Percentiles rank a stretch among this genome's conserved stretches.
phyloP scores from a whole-genome alignment of 2,888 invertebrate species.

The Callyntrura sp. region DNA sequence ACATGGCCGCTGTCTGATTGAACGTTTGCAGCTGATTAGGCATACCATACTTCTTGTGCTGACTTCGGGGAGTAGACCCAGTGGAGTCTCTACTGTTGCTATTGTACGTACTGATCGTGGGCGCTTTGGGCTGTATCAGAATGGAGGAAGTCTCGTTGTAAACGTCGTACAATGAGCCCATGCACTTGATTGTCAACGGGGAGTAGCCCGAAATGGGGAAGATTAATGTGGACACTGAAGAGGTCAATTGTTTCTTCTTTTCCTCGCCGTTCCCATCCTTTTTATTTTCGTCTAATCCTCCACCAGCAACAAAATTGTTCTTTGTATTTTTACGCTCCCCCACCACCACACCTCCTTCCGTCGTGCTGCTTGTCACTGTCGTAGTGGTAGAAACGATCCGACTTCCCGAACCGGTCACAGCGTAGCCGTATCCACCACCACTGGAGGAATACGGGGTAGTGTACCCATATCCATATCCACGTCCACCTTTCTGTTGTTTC shows the following conservation, averaged over 20 bases:
- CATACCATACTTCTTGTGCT: slow-evolving; percentile 58
- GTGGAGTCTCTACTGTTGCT: slow-evolving; percentile 11
- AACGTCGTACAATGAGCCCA: slow-evolving; percentile 79
- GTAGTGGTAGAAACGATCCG: slow-evolving; percentile 1
- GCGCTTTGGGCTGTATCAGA: slow-evolving; percentile 75
- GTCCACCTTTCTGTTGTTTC: slow-evolving; percentile 25
- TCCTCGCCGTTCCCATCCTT: slow-evolving; percentile 2
- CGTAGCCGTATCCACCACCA: background rate
- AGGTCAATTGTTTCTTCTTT: slow-evolving; percentile 65
- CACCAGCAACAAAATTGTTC: background rate
- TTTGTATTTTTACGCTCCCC: background rate
- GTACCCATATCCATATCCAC: slow-evolving; percentile 14
- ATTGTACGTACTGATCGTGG: slow-evolving; percentile 52
- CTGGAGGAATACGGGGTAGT: slow-evolving; percentile 36
- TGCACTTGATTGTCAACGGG: slow-evolving; percentile 80
- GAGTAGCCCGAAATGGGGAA: slow-evolving; percentile 77
- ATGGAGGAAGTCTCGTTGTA: slow-evolving; percentile 80
- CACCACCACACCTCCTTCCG: background rate
- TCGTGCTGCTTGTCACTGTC: background rate
- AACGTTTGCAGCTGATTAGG: slow-evolving; percentile 67
- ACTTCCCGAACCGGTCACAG: background rate
- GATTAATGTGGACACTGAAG: slow-evolving; percentile 77
- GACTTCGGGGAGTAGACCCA: slow-evolving; percentile 54
- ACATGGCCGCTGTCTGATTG: slow-evolving; percentile 45
- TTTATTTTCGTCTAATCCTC: background rate